These are phyloP conservation scores for Dipodomys stephensi DNA, from an alignment of 2,113 vertebrate genomes.

Conservation along the genomic window DNA sequence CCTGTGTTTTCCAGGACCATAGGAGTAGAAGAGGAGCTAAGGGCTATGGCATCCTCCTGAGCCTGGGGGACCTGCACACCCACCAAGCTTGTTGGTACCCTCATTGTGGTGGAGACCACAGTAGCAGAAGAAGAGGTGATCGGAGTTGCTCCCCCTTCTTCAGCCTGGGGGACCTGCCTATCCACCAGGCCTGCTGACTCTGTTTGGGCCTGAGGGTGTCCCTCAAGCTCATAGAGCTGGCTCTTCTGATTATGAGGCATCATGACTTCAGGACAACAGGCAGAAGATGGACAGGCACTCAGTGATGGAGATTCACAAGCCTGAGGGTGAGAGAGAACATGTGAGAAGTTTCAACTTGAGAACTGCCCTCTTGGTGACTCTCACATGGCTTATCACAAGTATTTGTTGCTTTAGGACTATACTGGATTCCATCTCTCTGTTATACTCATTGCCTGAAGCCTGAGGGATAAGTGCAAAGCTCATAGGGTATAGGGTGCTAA, in stretches of 20 bases:
- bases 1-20: too few relatives aligned
- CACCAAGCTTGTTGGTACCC: too few relatives aligned
- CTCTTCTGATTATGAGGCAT: background rate
- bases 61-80: too few relatives aligned
- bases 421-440: background rate
- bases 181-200: background rate
- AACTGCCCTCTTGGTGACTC: accelerated
- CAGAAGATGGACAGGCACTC: background rate
- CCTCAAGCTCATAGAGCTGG: too few relatives aligned
- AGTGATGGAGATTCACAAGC: background rate
- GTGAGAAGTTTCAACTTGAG: background rate
- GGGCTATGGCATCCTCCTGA: too few relatives aligned
- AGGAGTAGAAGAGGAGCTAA: too few relatives aligned
- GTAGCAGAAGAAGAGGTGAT: too few relatives aligned
- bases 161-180: too few relatives aligned
- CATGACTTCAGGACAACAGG: background rate
- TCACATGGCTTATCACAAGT: background rate
- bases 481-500: background rate
- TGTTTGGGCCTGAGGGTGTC: too few relatives aligned
- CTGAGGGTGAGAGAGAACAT: background rate
- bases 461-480: background rate
- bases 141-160: too few relatives aligned
- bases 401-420: background rate
- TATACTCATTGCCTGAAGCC: background rate
- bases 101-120: too few relatives aligned